A percentile compares a stretch with the other conserved stretches of the same genome.
phyloP scores from a whole-genome alignment of 2,888 invertebrate species.

The Halictus ligatus region DNA sequence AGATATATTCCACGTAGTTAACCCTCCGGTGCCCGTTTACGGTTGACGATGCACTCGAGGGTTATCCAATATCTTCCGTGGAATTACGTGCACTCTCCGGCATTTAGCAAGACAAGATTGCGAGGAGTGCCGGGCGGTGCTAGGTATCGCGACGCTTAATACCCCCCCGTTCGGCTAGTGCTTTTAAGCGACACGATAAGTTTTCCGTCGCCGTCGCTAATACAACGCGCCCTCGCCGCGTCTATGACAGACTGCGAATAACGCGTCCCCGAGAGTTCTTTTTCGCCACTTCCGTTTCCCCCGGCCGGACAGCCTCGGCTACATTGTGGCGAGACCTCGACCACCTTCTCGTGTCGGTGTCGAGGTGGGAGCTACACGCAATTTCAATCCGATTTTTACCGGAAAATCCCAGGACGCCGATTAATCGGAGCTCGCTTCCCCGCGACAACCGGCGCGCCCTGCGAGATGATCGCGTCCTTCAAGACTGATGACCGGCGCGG shows the following conservation, averaged over 20 bases:
- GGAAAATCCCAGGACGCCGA: conserved; percentile 21
- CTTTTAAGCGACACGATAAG: conserved; percentile 69
- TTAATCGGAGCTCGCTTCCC: conserved; percentile 42
- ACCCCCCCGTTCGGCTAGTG: conserved; percentile 45
- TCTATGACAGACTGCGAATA: conserved; percentile 57
- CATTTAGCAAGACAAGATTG: conserved; percentile 64
- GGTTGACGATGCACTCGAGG: conserved; percentile 62
- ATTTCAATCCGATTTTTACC: conserved; percentile 44
- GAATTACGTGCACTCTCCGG: conserved; percentile 67
- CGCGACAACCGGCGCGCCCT: neutral
- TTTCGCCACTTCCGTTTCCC: neutral
- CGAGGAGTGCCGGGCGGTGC: conserved; percentile 14
- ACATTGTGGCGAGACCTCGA: neutral
- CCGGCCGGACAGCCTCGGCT: too few relatives aligned
- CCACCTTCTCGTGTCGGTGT: neutral
- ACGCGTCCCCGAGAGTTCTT: conserved; percentile 21
- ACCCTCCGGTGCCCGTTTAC: conserved; percentile 49
- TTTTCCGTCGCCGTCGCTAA: conserved; percentile 47
- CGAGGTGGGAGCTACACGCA: conserved; percentile 13
- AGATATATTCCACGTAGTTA: conserved; percentile 61
- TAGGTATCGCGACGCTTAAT: conserved; percentile 54
- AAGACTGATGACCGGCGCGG: conserved; percentile 40
- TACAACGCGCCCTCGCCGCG: conserved; percentile 22
- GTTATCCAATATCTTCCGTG: conserved; percentile 66
- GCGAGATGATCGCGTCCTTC: conserved; percentile 11